phyloP scores from a whole-genome alignment of 2,797 vertebrate genomes.

The Psittacula derbiana region DNA sequence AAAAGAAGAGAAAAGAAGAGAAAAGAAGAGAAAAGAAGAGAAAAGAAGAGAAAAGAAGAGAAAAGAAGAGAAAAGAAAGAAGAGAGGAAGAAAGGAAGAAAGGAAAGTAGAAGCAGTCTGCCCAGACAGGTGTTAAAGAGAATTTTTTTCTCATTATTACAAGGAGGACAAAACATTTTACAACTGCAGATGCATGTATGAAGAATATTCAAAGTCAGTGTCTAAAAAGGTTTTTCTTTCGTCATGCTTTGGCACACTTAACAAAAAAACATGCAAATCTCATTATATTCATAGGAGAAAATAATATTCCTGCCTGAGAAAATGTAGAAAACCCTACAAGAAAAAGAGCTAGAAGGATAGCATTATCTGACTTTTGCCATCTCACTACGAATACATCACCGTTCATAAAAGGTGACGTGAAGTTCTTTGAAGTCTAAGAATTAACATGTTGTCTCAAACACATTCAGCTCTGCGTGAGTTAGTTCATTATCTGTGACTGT shows the following conservation, averaged over 20 bases:
- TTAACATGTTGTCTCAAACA: slow-evolving; percentile 28
- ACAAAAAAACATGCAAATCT: neutral
- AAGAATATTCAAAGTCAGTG: neutral
- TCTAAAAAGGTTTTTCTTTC: neutral
- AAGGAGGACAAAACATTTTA: neutral
- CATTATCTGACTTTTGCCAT: neutral
- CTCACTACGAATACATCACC: neutral
- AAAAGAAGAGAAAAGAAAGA: too few species aligned
- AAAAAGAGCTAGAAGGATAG: neutral
- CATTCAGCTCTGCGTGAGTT: neutral
- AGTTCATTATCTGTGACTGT: slow-evolving; percentile 48
- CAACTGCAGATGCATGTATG: neutral
- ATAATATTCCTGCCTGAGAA: neutral
- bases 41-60: too few species aligned
- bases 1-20: too few species aligned
- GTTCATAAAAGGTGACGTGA: neutral
- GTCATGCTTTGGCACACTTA: neutral
- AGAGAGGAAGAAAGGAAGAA: too few species aligned
- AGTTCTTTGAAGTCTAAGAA: slow-evolving; percentile 51
- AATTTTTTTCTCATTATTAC: neutral
- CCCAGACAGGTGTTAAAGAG: neutral
- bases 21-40: too few species aligned
- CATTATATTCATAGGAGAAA: neutral
- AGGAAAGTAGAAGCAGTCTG: accelerated
- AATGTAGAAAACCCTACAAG: neutral